Conservation (phyloP, 2,797 vertebrate species). For the Orestias chungarensis region DNA sequence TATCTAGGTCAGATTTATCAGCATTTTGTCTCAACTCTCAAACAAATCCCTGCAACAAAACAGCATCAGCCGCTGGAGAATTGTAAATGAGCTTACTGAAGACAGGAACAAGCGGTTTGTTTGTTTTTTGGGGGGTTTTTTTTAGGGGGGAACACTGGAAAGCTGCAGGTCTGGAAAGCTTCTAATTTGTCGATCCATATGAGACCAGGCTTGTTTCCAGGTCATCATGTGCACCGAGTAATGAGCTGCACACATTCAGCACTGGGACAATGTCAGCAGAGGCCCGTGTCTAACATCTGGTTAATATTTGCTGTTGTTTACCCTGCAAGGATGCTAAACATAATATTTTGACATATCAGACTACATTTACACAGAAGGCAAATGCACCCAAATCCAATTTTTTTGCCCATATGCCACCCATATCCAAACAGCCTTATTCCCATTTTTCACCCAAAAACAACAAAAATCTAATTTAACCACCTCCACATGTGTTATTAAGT, state of each 20-base stretch:
- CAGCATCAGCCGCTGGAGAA: slow-evolving; percentile 66
- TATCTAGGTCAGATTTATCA: slow-evolving; percentile 23
- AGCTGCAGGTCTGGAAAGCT: slow-evolving; percentile 61
- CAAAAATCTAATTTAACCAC: too few species aligned
- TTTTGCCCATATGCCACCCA: too few species aligned
- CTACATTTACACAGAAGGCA: too few species aligned
- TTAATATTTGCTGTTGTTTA: slow-evolving; percentile 41
- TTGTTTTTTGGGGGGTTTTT: not conserved
- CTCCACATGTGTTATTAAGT: too few species aligned
- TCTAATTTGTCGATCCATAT: slow-evolving; percentile 77
- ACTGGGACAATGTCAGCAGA: slow-evolving; percentile 51
- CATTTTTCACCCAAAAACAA: too few species aligned
- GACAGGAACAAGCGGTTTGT: slow-evolving; percentile 39
- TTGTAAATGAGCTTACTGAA: slow-evolving; percentile 74
- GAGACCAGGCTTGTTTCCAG: slow-evolving; percentile 63
- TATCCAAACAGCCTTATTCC: too few species aligned
- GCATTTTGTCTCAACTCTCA: slow-evolving; percentile 40
- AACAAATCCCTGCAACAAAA: slow-evolving; percentile 50
- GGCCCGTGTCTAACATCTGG: not conserved
- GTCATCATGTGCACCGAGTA: slow-evolving; percentile 62
- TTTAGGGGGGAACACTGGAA: not conserved
- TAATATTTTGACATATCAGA: slow-evolving; percentile 23
- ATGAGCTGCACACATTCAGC: slow-evolving; percentile 55
- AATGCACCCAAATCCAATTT: too few species aligned
- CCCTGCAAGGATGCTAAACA: slow-evolving; percentile 17